Base-by-base conservation (phyloP, 2,888 invertebrate genomes). In the Temnothorax ravouxi region DNA sequence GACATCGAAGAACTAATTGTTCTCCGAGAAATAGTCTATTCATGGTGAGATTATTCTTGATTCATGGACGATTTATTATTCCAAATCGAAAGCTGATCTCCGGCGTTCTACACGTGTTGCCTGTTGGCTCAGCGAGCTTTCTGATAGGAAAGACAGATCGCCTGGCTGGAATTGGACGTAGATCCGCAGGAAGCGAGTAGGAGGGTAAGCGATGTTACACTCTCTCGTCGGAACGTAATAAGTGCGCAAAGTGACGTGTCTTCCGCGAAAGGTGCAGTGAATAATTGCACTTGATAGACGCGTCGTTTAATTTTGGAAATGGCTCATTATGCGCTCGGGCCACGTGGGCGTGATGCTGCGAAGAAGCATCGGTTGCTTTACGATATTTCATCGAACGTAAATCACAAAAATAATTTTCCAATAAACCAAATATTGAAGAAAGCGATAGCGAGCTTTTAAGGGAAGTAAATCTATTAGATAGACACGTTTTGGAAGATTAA, bases 81-180 rank as follows among this genome's bases (percentile, higher is more conserved):
- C 88, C 54, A 80, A 64, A 76, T 75, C 87, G 89, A 89, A 89
- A 89, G 85, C 86, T 84, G 89, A 89, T 89, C 86, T 89, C 85
- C 85, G 66, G 74, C 83, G 80, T 86, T 86, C 86, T 89, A 89
- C 89, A 89, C 86, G 54, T 89, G 89, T 89, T 89, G 88, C 89
- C 89, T 89, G 88, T 89, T 89, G 61, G 85, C 84, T 82, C 86
- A 80, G 88, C 83, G 86, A 86, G 89, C 88, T 88, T 86, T 86
- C 89, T 84, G 89, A 89, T 89, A 89, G 88, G 85, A 61, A 89
- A 89, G 89, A 89, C 86, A 82, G 89, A 89, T 89, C 88, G 88
- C 69, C 25, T 41, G 34, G 86, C 77, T 72, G 79, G 88, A 84
- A 89, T 89, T 84, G 86, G 80, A 84, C 67, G 84, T 77, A 84